phyloP scores from a whole-genome alignment of 2,113 vertebrate species.

The Pelecanus crispus region DNA sequence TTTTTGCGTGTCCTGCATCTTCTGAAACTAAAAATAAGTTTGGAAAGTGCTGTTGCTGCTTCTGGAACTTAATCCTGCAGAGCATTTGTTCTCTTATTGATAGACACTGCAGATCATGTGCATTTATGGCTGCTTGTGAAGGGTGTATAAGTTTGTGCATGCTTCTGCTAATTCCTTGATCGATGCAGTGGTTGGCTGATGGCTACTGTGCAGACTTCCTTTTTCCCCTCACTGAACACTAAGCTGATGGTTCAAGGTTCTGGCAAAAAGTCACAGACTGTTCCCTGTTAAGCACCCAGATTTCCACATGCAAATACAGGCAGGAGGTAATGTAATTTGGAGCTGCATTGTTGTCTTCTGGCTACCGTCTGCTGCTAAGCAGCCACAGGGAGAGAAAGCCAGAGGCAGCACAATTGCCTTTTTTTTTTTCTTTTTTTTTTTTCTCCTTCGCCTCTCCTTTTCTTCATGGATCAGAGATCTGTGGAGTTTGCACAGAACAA shows the following conservation, averaged over 20 bases:
- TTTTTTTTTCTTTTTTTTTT: no score
- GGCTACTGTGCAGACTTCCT: not conserved
- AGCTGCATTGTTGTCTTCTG: not conserved
- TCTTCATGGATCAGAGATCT: constrained; percentile 45
- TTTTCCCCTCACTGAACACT: not conserved
- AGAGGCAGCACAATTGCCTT: not conserved
- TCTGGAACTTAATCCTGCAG: not conserved
- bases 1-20: not conserved
- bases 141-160: not conserved
- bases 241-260: not conserved
- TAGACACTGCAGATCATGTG: not conserved
- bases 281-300: not conserved
- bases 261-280: not conserved
- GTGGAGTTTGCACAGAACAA: constrained; percentile 18
- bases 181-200: not conserved
- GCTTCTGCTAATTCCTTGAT: not conserved
- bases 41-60: not conserved
- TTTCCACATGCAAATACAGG: constrained; percentile 2
- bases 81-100: not conserved
- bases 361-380: not conserved
- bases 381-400: not conserved
- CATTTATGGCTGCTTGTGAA: not conserved
- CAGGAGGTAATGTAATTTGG: constrained; percentile 12
- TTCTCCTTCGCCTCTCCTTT: not conserved
- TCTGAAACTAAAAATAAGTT: not conserved